Evolutionary conservation across 2,797 vertebrate species (phyloP).

Genomic region (Poeciliopsis turneri): DNA sequence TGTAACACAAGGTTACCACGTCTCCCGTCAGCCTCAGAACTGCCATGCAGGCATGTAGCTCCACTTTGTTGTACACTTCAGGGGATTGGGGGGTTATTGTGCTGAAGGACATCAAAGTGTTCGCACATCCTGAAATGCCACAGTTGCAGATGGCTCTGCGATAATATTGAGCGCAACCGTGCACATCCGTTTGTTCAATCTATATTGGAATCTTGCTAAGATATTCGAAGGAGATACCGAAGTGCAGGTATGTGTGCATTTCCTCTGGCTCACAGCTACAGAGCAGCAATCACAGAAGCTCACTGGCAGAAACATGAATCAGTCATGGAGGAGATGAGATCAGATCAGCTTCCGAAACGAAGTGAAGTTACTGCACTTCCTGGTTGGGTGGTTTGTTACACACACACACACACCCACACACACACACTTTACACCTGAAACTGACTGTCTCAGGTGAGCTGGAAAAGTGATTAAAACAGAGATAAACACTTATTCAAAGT

Average conservation of each 20-base stretch:
- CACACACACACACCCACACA: too few relatives aligned
- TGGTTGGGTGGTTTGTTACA: constrained; percentile 30
- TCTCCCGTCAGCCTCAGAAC: constrained; percentile 47
- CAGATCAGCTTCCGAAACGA: constrained; percentile 44
- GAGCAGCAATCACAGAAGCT: constrained; percentile 25
- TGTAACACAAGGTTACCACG: constrained; percentile 46
- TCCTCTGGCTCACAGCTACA: constrained; percentile 31
- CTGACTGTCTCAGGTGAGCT: constrained; percentile 22
- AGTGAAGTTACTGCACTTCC: constrained; percentile 20
- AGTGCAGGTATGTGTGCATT: constrained; percentile 23
- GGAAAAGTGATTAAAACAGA: background rate
- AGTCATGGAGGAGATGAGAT: constrained; percentile 19
- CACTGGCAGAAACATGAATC: constrained; percentile 47
- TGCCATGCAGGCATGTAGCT: constrained; percentile 38
- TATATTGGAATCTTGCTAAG: constrained; percentile 26
- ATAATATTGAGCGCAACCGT: constrained; percentile 26
- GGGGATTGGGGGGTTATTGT: constrained; percentile 50
- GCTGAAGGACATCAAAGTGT: constrained; percentile 41
- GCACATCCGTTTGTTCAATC: constrained; percentile 19
- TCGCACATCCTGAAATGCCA: constrained; percentile 23
- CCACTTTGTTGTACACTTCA: constrained; percentile 18
- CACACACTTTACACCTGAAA: constrained; percentile 45
- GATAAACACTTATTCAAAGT: background rate
- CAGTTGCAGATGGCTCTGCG: constrained; percentile 36
- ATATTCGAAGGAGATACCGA: constrained; percentile 34